Percentiles rank a stretch among this genome's conserved stretches.
Conservation (phyloP, 2,113 vertebrate species). For the Porphyrio hochstetteri region DNA sequence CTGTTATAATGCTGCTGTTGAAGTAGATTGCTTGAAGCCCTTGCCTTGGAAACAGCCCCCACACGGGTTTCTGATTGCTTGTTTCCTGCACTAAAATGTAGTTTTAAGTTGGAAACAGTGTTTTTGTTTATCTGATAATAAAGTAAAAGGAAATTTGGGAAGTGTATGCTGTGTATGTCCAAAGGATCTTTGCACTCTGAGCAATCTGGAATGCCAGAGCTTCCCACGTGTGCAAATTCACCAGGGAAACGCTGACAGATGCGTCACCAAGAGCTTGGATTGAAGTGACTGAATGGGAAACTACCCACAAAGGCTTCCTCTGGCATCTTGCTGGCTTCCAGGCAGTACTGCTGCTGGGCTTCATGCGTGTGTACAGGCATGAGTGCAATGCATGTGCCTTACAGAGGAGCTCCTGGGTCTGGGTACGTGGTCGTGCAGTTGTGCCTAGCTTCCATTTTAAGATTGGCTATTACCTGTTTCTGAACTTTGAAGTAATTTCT, state of each 20-base stretch:
- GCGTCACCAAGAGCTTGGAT: background rate
- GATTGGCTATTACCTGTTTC: background rate
- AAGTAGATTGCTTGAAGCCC: background rate
- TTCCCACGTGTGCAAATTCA: background rate
- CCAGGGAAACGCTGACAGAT: background rate
- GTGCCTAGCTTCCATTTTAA: background rate
- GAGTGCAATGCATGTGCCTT: rapidly evolving
- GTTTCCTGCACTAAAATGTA: background rate
- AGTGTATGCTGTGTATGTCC: background rate
- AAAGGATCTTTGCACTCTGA: background rate
- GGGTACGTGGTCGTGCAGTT: rapidly evolving
- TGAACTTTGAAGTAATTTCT: background rate
- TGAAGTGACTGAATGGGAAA: rapidly evolving
- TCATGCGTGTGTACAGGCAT: background rate
- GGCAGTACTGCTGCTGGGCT: background rate
- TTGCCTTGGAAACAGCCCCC: background rate
- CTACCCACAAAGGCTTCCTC: background rate
- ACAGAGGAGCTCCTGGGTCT: background rate
- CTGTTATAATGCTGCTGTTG: background rate
- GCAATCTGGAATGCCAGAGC: background rate
- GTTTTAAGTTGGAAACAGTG: background rate
- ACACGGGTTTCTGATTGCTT: background rate
- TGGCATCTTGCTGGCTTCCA: background rate
- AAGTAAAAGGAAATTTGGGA: background rate
- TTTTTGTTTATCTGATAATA: background rate